Evolutionary conservation across 1,140 invertebrate genomes (phyloP), one percentile per base, ranked within the genome.

Genomic region (Cyclina sinensis): DNA sequence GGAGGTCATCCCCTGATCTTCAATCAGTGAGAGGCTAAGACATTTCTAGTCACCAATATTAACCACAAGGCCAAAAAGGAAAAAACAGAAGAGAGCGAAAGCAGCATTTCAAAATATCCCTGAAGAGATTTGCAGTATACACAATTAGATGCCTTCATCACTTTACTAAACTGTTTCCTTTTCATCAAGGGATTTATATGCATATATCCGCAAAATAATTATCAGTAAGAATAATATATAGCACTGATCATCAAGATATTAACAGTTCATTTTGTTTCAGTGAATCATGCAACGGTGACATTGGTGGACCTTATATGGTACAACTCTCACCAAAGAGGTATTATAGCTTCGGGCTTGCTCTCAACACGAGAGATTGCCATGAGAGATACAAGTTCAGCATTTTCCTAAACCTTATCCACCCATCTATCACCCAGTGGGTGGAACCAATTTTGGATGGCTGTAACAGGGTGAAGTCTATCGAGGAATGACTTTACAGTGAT

Each of bases 281-380:
- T 46, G 70, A 48, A 2, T 48, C 51, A 1, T 80, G 78, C 30
- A n/a, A 37, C 9, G 78, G 78, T n/a, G 78, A 80, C 21, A 80
- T 80, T 80, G 78, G 78, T 11, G 78, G 78, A 21, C 78, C 78
- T 18, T 80, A 80, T 43, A 80, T 80, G 78, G 32, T 59, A 24
- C 51, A 59, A 32, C 12, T 80, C 27, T 3, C 24, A 1, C 35
- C 35, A 1, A 80, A 80, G 24, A 14, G 43, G 32, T 80, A 59
- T 24, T 35, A 21, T 5, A 51, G 51, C 30, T 11, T 80, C 1
- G 78, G 78, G 14, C 32, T 80, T 3, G 78, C 78, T 9, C 78
- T 80, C 9, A 35, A 59, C 24, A 80, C 78, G 2, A n/a, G 78
- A 7, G 78, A 30, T 21, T 80, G 78, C 46, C 7, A 21, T 0